Evolutionary conservation across 35 echinoderm and acorn worm genomes (phyloP).

Genomic region (Apostichopus parvimensis): DNA sequence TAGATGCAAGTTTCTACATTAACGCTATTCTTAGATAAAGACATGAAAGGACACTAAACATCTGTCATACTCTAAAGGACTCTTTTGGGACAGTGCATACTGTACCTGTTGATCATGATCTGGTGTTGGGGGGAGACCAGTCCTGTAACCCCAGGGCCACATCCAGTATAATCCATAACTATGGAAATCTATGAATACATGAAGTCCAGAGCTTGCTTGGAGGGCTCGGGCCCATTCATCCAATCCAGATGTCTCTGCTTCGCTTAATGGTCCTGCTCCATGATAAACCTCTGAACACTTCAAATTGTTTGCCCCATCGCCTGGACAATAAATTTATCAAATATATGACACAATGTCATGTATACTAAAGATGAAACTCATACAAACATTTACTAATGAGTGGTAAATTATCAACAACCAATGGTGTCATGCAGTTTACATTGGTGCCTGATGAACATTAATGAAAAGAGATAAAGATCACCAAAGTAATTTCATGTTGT

Average conservation of each 20-base stretch:
- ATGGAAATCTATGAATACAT: slow-evolving; percentile 74
- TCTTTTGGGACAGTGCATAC: neutral
- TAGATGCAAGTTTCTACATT: too few species aligned
- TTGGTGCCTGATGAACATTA: neutral
- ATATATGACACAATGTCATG: neutral
- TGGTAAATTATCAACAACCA: neutral
- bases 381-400: neutral
- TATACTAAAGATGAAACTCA: neutral
- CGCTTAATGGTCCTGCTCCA: slow-evolving; percentile 56
- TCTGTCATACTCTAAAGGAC: too few species aligned
- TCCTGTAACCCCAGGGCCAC: slow-evolving; percentile 76
- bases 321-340: slow-evolving; percentile 3
- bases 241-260: slow-evolving; percentile 61
- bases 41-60: too few species aligned
- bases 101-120: slow-evolving; percentile 57
- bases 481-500: neutral
- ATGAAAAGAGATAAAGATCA: neutral
- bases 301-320: slow-evolving; percentile 47
- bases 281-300: slow-evolving; percentile 53
- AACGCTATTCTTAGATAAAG: too few species aligned
- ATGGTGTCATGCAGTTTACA: neutral
- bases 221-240: slow-evolving; percentile 33
- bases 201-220: slow-evolving; percentile 44
- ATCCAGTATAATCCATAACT: slow-evolving; percentile 82
- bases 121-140: slow-evolving; percentile 9